Evolutionary conservation across 2,113 vertebrate genomes (phyloP).

Genomic region (Aplodontia rufa): DNA sequence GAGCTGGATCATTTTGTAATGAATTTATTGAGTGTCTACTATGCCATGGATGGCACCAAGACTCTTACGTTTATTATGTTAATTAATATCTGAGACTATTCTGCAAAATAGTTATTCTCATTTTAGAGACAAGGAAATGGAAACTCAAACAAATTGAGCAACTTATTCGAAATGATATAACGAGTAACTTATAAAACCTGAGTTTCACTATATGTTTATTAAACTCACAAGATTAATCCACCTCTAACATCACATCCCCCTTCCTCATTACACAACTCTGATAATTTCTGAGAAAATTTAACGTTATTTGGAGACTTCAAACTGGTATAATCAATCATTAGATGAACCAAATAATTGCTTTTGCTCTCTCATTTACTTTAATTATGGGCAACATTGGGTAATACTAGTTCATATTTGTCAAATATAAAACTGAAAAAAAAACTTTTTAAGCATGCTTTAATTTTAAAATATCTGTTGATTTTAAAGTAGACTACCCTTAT

Average conservation of each 20-base stretch:
- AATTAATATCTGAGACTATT: background rate
- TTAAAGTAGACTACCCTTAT: background rate
- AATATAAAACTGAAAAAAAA: constrained; percentile 44
- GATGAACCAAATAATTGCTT: constrained; percentile 77
- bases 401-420: constrained; percentile 68
- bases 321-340: constrained; percentile 72
- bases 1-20: background rate
- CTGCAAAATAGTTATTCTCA: background rate
- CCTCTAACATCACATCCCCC: background rate
- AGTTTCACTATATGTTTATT: constrained; percentile 31
- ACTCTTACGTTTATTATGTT: background rate
- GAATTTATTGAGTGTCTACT: background rate
- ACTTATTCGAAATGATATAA: background rate
- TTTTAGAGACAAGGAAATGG: background rate
- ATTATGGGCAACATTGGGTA: constrained; percentile 63
- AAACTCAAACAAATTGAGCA: background rate
- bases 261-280: constrained; percentile 29
- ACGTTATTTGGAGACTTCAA: constrained; percentile 50
- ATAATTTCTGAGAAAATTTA: constrained; percentile 64
- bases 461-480: constrained; percentile 26
- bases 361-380: constrained; percentile 76
- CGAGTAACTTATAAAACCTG: background rate
- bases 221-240: constrained; percentile 11
- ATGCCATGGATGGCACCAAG: background rate
- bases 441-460: background rate